Evolutionary conservation across 2,113 vertebrate genomes (phyloP).

Genomic region (Myrmophylax atrothorax): DNA sequence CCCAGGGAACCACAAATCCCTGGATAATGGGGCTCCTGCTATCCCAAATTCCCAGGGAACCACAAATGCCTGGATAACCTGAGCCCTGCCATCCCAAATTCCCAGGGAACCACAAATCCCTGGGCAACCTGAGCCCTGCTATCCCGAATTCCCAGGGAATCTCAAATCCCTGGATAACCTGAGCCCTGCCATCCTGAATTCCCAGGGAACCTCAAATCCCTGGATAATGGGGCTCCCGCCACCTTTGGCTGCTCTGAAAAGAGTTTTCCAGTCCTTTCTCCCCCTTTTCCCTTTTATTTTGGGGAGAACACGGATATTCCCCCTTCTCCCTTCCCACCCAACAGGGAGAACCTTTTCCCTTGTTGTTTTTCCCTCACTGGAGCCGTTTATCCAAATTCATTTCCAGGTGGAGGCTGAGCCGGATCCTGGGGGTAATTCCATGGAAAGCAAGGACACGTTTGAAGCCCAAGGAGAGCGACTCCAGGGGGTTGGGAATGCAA

Average conservation of each 20-base stretch:
- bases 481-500: not conserved
- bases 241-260: not conserved
- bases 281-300: not conserved
- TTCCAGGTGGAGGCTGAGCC: not conserved
- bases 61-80: not conserved
- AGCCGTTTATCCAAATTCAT: not conserved
- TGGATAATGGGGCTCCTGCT: accelerated
- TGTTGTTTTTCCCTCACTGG: not conserved
- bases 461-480: not conserved
- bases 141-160: not conserved
- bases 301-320: not conserved
- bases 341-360: not conserved
- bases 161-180: not conserved
- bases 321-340: not conserved
- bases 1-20: not conserved
- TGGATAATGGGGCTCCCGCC: accelerated
- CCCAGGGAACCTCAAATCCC: not conserved
- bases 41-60: too few species aligned
- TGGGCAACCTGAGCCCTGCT: too few species aligned
- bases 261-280: not conserved
- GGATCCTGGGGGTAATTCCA: not conserved
- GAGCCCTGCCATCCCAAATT: not conserved
- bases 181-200: too few species aligned
- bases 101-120: not conserved
- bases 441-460: not conserved